These are phyloP conservation scores for Misgurnus anguillicaudatus DNA, from an alignment of 2,113 vertebrate species.

Conservation along the genomic window DNA sequence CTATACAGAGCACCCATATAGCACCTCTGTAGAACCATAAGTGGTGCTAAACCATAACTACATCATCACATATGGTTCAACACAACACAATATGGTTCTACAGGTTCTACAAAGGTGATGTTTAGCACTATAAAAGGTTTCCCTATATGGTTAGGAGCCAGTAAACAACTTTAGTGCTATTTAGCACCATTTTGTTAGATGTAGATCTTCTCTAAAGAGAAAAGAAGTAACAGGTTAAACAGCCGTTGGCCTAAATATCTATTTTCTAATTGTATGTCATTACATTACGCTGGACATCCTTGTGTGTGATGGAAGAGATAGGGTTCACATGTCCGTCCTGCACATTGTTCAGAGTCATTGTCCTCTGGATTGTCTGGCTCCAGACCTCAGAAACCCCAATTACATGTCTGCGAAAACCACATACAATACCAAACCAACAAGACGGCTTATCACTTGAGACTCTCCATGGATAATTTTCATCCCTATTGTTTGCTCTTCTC, in stretches of 20 bases:
- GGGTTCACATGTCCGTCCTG: constrained; percentile 54
- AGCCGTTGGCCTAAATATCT: constrained; percentile 46
- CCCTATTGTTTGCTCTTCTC: constrained; percentile 48
- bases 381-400: constrained; percentile 71
- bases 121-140: too few relatives aligned
- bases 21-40: too few relatives aligned
- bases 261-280: constrained; percentile 53
- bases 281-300: constrained; percentile 44
- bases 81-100: too few relatives aligned
- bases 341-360: constrained; percentile 67
- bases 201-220: constrained; percentile 31
- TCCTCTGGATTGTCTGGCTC: constrained; percentile 69
- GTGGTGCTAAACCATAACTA: too few relatives aligned
- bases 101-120: too few relatives aligned
- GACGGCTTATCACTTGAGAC: constrained; percentile 50
- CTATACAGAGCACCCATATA: too few relatives aligned
- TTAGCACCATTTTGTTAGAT: too few relatives aligned
- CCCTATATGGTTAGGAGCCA: too few relatives aligned
- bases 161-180: too few relatives aligned
- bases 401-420: constrained; percentile 69
- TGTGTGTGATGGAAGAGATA: constrained; percentile 46
- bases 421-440: constrained; percentile 63
- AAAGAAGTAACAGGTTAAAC: constrained; percentile 55
- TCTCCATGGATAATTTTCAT: constrained; percentile 38
- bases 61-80: too few relatives aligned